Evolutionary conservation across 2,113 vertebrate genomes (phyloP), one percentile per base, ranked within the genome.

Genomic region (Oncorhynchus keta): DNA sequence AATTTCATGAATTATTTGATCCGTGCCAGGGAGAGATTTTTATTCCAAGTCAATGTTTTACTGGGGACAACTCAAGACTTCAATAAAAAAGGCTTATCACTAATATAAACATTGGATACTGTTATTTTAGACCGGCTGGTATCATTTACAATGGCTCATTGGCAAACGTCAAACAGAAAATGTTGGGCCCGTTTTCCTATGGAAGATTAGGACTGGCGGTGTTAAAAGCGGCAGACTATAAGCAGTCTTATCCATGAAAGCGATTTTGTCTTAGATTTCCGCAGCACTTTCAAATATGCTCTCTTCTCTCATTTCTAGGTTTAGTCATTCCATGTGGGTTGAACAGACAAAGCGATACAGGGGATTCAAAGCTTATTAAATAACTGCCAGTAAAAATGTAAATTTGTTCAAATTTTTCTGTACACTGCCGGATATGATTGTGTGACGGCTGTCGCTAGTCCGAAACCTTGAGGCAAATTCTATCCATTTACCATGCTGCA

Each of bases 81-180:
- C 84, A 76, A 86, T 89, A 90, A 91, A 90, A 81, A 70, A 0
- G 28, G 76, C 88, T 89, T 88, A 90, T 92, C 88, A 64, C 75
- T 68, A 82, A 73, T 80, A 72, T 83, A 88, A 91, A 92, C 89
- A 90, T 0, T 5, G 32, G 77, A 70, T 59, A 7, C 76, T 81
- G 79, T 82, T 76, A 83, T 81, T 83, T 83, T 68, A 70, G 74
- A 51, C 72, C 24, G 71, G 49, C 74, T 70, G 79, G 4, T 78
- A 48, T 84, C 64, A 78, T 79, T 83, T 81, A 81, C 79, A 77
- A 74, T 32, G 57, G 64, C 85, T 35, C 3, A 18, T 39, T 11
- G 39, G 39, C 66, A 77, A 82, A 82, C 61, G 73, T 14, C 78
- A 79, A 74, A 73, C 73, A 61, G 74, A 55, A 79, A 68, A 82